These are phyloP conservation scores for Macrochelys suwanniensis DNA, from an alignment of 2,797 vertebrate species.

Conservation along the genomic window DNA sequence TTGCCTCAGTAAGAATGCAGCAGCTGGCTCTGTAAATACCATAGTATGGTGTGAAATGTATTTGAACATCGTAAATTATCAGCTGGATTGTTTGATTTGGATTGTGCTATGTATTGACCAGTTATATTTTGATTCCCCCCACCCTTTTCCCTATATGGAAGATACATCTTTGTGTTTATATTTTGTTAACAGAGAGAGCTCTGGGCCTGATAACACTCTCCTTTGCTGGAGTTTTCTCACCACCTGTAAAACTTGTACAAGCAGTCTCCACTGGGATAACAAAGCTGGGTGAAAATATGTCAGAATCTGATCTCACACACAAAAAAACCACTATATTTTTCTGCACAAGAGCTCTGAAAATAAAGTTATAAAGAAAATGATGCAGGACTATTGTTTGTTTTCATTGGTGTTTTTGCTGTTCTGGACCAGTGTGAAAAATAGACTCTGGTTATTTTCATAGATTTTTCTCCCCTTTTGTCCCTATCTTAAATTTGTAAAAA, in stretches of 20 bases:
- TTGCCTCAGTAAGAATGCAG: background rate
- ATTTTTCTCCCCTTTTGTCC: too few species aligned
- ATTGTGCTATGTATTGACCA: background rate
- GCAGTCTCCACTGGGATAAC: background rate
- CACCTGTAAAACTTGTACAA: background rate
- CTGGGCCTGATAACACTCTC: background rate
- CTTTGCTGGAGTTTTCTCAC: background rate
- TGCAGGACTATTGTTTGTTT: background rate
- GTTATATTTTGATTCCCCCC: background rate
- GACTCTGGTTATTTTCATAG: background rate
- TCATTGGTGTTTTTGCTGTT: background rate
- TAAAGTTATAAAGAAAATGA: background rate
- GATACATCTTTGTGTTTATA: background rate
- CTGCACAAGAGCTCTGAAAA: constrained; percentile 10
- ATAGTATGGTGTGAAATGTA: background rate
- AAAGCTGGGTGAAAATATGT: too few species aligned
- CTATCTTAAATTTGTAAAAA: background rate
- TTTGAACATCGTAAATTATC: background rate
- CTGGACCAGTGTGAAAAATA: accelerated
- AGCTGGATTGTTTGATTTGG: background rate
- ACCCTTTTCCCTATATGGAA: background rate
- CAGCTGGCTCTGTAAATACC: background rate
- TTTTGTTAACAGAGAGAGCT: background rate
- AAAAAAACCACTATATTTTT: background rate
- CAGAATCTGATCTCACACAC: background rate